Percentiles rank a stretch among this genome's conserved stretches.
Conservation (phyloP, 2,113 vertebrate species). For the Solea senegalensis region DNA sequence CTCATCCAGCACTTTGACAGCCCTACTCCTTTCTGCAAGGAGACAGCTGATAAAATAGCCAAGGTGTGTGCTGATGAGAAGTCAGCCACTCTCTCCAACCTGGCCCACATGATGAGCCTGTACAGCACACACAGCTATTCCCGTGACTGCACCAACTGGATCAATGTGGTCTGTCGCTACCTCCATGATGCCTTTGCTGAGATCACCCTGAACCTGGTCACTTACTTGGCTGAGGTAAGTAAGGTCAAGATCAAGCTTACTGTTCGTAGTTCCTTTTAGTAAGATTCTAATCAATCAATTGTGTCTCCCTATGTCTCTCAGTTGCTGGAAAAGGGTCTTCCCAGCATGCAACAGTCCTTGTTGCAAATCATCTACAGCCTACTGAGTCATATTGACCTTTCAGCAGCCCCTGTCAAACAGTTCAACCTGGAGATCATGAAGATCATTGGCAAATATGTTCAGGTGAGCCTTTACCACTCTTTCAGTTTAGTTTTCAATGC, state of each 20-base stretch:
- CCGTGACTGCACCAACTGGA: slow-evolving; percentile 96
- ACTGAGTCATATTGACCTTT: slow-evolving; percentile 94
- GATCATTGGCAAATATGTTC: slow-evolving; percentile 97
- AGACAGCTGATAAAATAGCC: slow-evolving; percentile 96
- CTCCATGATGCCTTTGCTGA: slow-evolving; percentile 96
- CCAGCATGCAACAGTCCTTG: slow-evolving; percentile 96
- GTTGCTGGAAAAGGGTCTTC: slow-evolving; percentile 95
- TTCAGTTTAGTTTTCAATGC: not conserved
- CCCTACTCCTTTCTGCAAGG: slow-evolving; percentile 96
- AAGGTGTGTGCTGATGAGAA: slow-evolving; percentile 96
- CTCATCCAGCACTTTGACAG: slow-evolving; percentile 99
- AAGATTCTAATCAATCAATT: not conserved
- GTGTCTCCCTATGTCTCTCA: slow-evolving; percentile 61
- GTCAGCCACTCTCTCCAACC: slow-evolving; percentile 91
- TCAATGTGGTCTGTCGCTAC: slow-evolving; percentile 97
- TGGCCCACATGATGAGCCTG: slow-evolving; percentile 99
- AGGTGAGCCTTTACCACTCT: slow-evolving; percentile 80
- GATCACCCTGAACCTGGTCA: slow-evolving; percentile 93
- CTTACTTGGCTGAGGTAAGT: slow-evolving; percentile 94
- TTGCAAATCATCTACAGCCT: slow-evolving; percentile 97
- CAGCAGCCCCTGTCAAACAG: slow-evolving; percentile 93
- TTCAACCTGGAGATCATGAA: slow-evolving; percentile 99
- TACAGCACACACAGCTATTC: slow-evolving; percentile 98
- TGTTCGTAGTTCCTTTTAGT: not conserved
- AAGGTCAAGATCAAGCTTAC: not conserved